phyloP scores from a whole-genome alignment of 2,888 invertebrate species.

The Caenorhabditis doughertyi region DNA sequence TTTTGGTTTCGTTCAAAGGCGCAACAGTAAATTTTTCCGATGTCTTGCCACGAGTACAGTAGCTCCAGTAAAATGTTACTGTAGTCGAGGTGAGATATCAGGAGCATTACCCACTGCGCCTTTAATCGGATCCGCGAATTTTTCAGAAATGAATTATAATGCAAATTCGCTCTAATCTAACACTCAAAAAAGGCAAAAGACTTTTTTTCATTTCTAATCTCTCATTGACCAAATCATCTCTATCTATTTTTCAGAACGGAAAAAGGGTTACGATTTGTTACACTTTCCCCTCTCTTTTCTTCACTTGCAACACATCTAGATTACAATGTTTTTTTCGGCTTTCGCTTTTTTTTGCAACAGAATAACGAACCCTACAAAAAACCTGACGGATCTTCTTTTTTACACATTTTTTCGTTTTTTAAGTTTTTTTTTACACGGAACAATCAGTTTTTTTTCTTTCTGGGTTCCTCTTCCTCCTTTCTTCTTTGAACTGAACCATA shows the following conservation, averaged over 20 bases:
- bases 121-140: no score
- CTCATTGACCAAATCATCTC: not conserved
- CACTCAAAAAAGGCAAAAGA: not conserved
- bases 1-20: no score
- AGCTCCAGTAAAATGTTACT: no score
- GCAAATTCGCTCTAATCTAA: not conserved
- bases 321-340: slow-evolving; percentile 1
- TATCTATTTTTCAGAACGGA: not conserved
- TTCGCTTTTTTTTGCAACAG: slow-evolving; percentile 7
- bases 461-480: not conserved
- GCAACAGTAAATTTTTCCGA: no score
- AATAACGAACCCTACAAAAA: slow-evolving; percentile 23
- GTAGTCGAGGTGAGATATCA: no score
- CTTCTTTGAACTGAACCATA: not conserved
- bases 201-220: not conserved
- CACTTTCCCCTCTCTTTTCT: no score
- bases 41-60: no score
- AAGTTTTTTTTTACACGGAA: slow-evolving; percentile 21
- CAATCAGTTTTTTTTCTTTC: slow-evolving; percentile 1
- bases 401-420: not conserved
- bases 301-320: slow-evolving; percentile 19
- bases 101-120: no score
- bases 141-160: not conserved
- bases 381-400: slow-evolving; percentile 24
- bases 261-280: slow-evolving; percentile 9